Evolutionary conservation across 2,888 invertebrate species (phyloP), one percentile per base, ranked within the genome.

Genomic region (Cryptophagus acutangulus): DNA sequence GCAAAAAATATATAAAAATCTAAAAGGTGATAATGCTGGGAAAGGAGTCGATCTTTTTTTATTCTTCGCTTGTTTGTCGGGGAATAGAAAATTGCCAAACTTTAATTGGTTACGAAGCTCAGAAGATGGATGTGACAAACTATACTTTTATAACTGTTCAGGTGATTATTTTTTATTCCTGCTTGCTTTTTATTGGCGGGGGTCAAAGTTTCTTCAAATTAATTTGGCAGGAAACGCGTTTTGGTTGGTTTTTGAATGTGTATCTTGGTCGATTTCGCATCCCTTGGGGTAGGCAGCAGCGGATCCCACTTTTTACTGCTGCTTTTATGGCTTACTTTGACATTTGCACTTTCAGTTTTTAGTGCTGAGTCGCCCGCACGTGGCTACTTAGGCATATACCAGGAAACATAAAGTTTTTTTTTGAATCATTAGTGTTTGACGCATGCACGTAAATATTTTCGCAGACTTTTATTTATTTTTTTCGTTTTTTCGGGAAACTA

Each of bases 71-170:
- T 20, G 24, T 20, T 20, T 20, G 51, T 47, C 49, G n/a, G n/a
- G 51, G 54, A 50, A 46, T 53, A 56, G 57, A 55, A 57, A 57
- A 57, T 57, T 57, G 55, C 53, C 52, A 54, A 56, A 57, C 57
- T 57, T 57, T 57, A 57, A 55, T 57, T 55, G 54, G 55, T 52
- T 57, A 45, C 43, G 52, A 46, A 45, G 31, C 12, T 16, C 13
- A 31, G 15, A 31, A 31, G 15, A 16, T 9, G 15, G 12, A 31
- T 31, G 31, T 31, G 31, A 31, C 31, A 31, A 31, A 31, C 31
- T 31, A 26, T 26, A 20, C 24, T 20, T 20, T 20, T 20, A 20
- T n/a, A 20, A 20, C 24, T 8, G 24, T 20, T n/a, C n/a, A 8
- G 6, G n/a, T 20, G 6, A 31, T 16, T 15, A 14, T 31, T 3